Base-by-base conservation (phyloP, 2,888 invertebrate species). In the Heliothis peltigera region DNA sequence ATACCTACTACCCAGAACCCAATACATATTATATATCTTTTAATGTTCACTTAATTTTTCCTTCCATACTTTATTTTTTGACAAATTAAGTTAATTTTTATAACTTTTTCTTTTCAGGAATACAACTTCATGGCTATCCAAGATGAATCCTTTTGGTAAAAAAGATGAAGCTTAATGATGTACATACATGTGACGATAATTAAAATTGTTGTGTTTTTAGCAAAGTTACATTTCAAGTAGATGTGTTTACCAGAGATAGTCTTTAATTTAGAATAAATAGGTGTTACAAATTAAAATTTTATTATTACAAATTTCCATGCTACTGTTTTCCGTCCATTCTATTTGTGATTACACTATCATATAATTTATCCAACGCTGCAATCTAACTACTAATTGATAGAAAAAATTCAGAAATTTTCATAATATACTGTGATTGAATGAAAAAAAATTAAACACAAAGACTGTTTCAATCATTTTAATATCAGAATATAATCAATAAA, bases 131-230 rank as follows among this genome's bases (percentile, higher is more conserved):
- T 98, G 97, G 98, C 90, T 97, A 55, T 96, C 96, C 15, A 97
- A 96, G 92, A 96, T 98, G 74, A 98, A 98, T 94, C 97, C 97
- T 46, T 98, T 97, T 91, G 96, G 96, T 56, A 97, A 96, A 85
- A 97, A 97, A 88, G 95, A 95, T 68, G 96, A 96, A 92, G 96
- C 96, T 72, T 96, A 94, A 85, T 63, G 72, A 74, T 80, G 70
- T 67, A 51, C 58, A 64, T 42, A 60, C 48, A 55, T 61, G 51
- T 73, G 78, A 78, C 47, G 63, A 65, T 60, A 79, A 83, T 21
- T 57, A 74, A 86, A 87, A 87, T 87, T 92, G 85, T 89, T 90
- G 83, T 84, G 85, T 90, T 89, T 84, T 84, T 91, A 89, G 88
- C 75, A 81, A 86, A 81, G 79, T 89, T 89, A 90, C 80, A 83